Conservation (phyloP, 1,140 invertebrate genomes). For the Brachionus rubens region DNA sequence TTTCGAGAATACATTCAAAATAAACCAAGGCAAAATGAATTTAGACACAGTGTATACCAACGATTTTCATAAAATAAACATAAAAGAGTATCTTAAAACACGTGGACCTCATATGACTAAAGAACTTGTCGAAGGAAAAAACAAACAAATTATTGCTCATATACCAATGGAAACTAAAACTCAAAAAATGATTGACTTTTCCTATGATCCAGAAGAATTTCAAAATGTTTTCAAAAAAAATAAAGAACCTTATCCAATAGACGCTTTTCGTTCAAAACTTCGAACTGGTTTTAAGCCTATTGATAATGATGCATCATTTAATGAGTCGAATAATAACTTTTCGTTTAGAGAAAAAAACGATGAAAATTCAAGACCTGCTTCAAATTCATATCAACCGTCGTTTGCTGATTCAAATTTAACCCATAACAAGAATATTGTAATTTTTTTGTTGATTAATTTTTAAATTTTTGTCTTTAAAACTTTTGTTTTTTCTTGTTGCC, state of each 20-base stretch:
- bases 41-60: slow-evolving; percentile 42
- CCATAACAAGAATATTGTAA: slow-evolving; percentile 41
- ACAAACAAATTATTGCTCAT: background rate
- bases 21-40: slow-evolving; percentile 41
- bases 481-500: background rate
- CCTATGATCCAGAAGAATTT: slow-evolving; percentile 28
- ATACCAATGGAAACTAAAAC: slow-evolving; percentile 42
- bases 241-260: slow-evolving; percentile 17
- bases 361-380: background rate
- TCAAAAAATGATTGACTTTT: slow-evolving; percentile 36
- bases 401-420: slow-evolving; percentile 34
- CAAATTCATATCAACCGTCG: background rate
- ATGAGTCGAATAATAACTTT: background rate
- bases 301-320: background rate
- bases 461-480: background rate
- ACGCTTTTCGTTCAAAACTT: background rate
- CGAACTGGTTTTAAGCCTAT: slow-evolving; percentile 9
- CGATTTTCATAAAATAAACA: slow-evolving; percentile 30
- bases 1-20: slow-evolving; percentile 37
- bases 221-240: slow-evolving; percentile 1
- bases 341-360: slow-evolving; percentile 28
- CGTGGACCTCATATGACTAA: slow-evolving; percentile 18
- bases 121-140: background rate
- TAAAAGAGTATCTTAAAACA: slow-evolving; percentile 17
- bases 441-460: background rate